phyloP scores from a whole-genome alignment of 2,113 vertebrate genomes.

The Cinclus mexicanus region DNA sequence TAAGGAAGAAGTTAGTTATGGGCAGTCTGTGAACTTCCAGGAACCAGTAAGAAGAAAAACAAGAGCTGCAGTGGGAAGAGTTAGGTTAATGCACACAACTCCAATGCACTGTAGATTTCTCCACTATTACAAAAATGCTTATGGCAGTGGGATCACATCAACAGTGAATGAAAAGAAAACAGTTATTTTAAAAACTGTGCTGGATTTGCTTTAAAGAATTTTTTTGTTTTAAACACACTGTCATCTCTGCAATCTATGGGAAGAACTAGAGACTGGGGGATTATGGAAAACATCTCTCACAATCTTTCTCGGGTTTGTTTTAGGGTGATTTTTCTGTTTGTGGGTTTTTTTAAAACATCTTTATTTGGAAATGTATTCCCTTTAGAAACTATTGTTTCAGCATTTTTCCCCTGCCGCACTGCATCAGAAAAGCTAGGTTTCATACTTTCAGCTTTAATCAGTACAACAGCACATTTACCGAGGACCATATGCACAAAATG shows the following conservation, averaged over 20 bases:
- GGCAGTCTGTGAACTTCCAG: background rate
- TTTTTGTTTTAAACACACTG: background rate
- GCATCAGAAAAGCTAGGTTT: constrained; percentile 40
- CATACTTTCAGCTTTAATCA: constrained; percentile 63
- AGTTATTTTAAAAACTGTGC: background rate
- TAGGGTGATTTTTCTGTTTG: background rate
- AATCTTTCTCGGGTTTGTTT: background rate
- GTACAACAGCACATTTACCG: constrained; percentile 64
- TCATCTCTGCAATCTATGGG: background rate
- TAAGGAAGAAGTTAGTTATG: background rate
- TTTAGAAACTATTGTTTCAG: constrained; percentile 38
- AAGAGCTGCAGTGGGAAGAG: background rate
- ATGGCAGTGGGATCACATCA: background rate
- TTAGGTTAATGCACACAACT: background rate
- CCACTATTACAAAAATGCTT: background rate
- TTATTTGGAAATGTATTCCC: constrained; percentile 9
- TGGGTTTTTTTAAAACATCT: background rate
- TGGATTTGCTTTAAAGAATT: background rate
- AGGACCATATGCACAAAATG: constrained; percentile 64
- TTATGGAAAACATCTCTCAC: background rate
- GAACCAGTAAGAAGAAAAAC: background rate
- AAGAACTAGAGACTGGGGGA: background rate
- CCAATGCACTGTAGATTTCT: background rate
- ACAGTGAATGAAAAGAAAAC: background rate
- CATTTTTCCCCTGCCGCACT: background rate